Base-by-base conservation (phyloP, 2,888 invertebrate genomes). In the Encarsia formosa region DNA sequence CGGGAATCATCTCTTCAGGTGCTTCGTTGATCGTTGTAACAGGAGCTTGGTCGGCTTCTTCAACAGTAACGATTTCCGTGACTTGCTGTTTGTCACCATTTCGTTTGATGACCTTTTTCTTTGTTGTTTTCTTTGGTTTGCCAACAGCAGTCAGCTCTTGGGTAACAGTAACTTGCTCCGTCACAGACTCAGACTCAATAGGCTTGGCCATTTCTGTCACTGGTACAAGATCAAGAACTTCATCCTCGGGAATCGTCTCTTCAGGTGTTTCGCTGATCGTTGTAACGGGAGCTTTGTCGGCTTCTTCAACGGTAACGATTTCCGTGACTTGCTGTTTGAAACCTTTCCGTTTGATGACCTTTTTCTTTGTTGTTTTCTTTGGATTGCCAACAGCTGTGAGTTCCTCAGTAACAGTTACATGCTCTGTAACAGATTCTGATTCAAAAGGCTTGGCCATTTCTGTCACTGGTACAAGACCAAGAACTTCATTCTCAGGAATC, bases 261-360 rank as follows among this genome's bases (percentile, higher is more conserved):
- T n/a, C n/a, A n/a, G n/a, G n/a, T n/a, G n/a, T n/a, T n/a, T n/a
- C n/a, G n/a, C n/a, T n/a, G n/a, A n/a, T n/a, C n/a, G n/a, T n/a
- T n/a, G n/a, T n/a, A n/a, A n/a, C n/a, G n/a, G n/a, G n/a, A n/a
- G n/a, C n/a, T n/a, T n/a, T 13, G 29, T 29, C 29, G 4, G 76
- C 74, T 46, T 74, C 73, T 52, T 70, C 68, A 2, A 75, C 65
- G n/a, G 67, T 67, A 16, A 71, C 71, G 29, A 75, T 73, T 49
- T 76, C 75, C 1, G 74, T 75, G 1, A 75, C 68, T 62, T 76
- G 71, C 22, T 76, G 72, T 43, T 69, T 68, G 6, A 65, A 66
- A n/a, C 73, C 73, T 47, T 73, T 65, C 13, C 63, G 71, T 54
- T 71, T 76, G 42, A 69, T 75, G 5, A 73, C 65, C 9, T 65